These are phyloP conservation scores for Xanthorhoe designata DNA, from an alignment of 2,888 invertebrate genomes.

Conservation along the genomic window DNA sequence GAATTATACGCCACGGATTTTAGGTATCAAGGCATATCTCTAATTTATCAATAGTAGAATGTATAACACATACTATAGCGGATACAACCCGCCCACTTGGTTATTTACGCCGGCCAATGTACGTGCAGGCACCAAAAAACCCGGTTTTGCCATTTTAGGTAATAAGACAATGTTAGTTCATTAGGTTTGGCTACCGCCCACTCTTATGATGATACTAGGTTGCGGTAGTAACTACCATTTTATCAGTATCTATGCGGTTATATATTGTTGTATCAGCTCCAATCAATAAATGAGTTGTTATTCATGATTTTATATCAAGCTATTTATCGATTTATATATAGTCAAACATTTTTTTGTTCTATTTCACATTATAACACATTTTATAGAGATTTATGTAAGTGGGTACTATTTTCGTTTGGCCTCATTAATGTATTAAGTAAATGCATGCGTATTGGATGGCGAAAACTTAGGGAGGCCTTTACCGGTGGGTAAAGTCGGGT, in stretches of 20 bases:
- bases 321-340: no score
- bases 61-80: conserved; percentile 51
- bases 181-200: conserved; percentile 75
- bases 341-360: no score
- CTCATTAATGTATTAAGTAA: no score
- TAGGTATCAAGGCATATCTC: no score
- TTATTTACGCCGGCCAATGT: conserved; percentile 70
- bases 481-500: no score
- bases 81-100: conserved; percentile 70
- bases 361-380: no score
- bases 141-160: conserved; percentile 72
- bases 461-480: no score
- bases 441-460: no score
- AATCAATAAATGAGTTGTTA: not conserved
- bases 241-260: not conserved
- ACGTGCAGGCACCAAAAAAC: conserved; percentile 67
- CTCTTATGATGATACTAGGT: conserved; percentile 47
- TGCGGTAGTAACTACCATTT: conserved; percentile 9
- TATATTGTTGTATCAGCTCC: not conserved
- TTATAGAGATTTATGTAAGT: no score
- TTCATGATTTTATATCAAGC: no score
- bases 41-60: not conserved
- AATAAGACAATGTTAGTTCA: conserved; percentile 83
- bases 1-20: no score
- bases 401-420: no score